Percentiles rank a stretch among this genome's conserved stretches.
These are phyloP conservation scores for Calephelis virginiensis DNA, from an alignment of 1,140 invertebrate genomes.

Conservation along the genomic window DNA sequence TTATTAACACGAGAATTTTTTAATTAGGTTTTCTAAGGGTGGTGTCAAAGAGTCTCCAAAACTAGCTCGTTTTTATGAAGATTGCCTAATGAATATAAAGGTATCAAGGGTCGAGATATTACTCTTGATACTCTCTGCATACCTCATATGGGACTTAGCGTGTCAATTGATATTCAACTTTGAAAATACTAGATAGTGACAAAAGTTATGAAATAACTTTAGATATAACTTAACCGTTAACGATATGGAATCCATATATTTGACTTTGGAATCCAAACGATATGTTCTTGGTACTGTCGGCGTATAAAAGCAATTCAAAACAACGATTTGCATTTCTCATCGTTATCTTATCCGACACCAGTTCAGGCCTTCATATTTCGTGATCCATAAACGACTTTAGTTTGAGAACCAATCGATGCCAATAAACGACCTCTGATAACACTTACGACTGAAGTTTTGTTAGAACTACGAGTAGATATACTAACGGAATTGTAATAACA, in stretches of 20 bases:
- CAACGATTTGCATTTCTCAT: constrained; percentile 54
- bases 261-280: constrained; percentile 29
- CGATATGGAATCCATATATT: constrained; percentile 24
- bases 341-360: constrained; percentile 47
- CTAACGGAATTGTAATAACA: no score
- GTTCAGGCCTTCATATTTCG: constrained; percentile 44
- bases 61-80: no score
- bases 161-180: background rate
- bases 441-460: constrained; percentile 38
- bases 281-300: constrained; percentile 34
- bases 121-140: no score
- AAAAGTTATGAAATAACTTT: background rate
- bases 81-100: no score
- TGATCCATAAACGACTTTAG: constrained; percentile 43
- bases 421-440: constrained; percentile 48
- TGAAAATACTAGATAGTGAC: background rate
- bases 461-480: constrained; percentile 4
- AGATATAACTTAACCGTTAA: background rate
- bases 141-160: no score
- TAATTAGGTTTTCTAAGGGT: no score
- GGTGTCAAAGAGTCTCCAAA: no score
- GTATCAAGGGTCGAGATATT: no score
- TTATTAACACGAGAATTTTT: no score
- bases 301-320: constrained; percentile 53
- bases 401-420: constrained; percentile 48